Conservation (phyloP, 2,113 vertebrate genomes). For the Phoenicopterus ruber region DNA sequence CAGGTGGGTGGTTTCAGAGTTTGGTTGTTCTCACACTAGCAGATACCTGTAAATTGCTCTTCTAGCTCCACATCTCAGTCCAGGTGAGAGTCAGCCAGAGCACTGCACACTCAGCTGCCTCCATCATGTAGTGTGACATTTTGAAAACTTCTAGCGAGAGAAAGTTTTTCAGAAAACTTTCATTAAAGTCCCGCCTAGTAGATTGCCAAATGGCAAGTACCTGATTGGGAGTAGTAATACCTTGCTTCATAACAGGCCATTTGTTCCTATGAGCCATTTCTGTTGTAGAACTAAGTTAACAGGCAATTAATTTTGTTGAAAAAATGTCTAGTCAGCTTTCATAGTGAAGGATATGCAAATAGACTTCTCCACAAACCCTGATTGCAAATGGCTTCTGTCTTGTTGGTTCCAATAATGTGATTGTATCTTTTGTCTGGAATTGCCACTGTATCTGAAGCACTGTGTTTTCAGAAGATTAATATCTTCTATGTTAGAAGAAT, state of each 20-base stretch:
- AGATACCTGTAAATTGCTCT: not conserved
- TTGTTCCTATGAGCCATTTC: not conserved
- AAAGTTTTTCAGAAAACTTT: not conserved
- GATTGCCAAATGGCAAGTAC: not conserved
- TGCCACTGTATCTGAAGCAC: not conserved
- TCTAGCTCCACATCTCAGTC: not conserved
- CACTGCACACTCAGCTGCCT: not conserved
- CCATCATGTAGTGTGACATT: not conserved
- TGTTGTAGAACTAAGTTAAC: not conserved
- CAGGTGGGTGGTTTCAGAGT: not conserved
- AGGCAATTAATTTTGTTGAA: not conserved
- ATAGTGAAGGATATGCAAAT: not conserved
- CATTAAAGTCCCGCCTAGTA: not conserved
- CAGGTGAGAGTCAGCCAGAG: not conserved
- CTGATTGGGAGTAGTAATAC: not conserved
- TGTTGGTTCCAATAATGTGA: slow-evolving; percentile 3
- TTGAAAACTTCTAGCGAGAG: not conserved
- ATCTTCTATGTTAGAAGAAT: not conserved
- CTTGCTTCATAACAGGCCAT: not conserved
- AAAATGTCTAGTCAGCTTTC: not conserved
- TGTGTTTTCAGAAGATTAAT: not conserved
- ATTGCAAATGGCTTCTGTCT: not conserved
- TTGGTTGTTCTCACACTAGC: not conserved
- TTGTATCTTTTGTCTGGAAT: not conserved
- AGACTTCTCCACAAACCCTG: not conserved